Evolutionary conservation across 2,888 invertebrate species (phyloP).

Genomic region (Diaphora mendica): DNA sequence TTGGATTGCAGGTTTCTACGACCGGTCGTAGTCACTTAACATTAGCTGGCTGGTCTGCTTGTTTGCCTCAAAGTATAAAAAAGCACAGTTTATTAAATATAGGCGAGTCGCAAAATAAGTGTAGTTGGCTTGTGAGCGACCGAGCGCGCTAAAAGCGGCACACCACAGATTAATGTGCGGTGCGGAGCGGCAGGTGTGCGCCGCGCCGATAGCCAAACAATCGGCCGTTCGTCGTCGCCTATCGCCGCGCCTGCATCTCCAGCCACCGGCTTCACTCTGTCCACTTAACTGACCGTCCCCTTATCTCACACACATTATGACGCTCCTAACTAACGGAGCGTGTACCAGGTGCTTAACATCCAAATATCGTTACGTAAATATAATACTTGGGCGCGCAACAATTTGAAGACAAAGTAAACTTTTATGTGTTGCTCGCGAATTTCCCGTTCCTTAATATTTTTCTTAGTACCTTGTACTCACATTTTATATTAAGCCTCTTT

Average conservation of each 20-base stretch:
- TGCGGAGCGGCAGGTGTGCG: conserved; percentile 14
- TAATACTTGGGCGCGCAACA: conserved; percentile 3
- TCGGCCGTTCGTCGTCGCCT: conserved; percentile 5
- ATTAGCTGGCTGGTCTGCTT: no score
- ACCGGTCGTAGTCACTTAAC: no score
- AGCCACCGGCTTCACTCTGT: conserved; percentile 1
- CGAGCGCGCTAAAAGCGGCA: neutral
- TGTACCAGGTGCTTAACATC: neutral
- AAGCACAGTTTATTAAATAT: conserved; percentile 28
- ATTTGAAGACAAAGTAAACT: conserved; percentile 30
- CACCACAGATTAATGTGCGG: conserved; percentile 21
- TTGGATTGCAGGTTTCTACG: neutral
- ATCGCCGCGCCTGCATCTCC: conserved; percentile 6
- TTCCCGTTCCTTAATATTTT: conserved; percentile 28
- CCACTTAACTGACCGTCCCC: conserved; percentile 12
- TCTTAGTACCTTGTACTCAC: conserved; percentile 31
- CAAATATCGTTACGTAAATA: neutral
- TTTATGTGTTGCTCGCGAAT: conserved; percentile 18
- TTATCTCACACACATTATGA: conserved; percentile 13
- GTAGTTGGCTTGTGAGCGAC: neutral
- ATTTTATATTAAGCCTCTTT: conserved; percentile 32
- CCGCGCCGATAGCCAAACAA: conserved; percentile 23
- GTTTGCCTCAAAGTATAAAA: neutral
- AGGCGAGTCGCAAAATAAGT: conserved; percentile 15
- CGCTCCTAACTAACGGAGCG: neutral